Evolutionary conservation across 2,113 vertebrate species (phyloP).

Genomic region (Zootoca vivipara): DNA sequence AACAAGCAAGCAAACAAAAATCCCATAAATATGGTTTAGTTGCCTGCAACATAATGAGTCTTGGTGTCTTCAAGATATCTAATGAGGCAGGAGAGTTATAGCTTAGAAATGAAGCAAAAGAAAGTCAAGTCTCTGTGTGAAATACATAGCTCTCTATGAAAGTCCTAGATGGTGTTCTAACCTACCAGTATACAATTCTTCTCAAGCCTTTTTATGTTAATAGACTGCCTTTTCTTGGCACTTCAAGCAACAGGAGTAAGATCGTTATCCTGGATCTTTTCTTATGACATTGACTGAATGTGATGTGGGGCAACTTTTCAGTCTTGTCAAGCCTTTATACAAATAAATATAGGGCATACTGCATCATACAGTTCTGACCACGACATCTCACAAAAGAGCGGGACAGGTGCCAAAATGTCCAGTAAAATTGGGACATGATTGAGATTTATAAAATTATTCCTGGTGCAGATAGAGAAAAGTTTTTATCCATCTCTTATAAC

Average conservation of each 20-base stretch:
- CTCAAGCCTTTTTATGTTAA: neutral
- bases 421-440: neutral
- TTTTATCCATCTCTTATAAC: no score
- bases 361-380: neutral
- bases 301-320: neutral
- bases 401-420: neutral
- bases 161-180: neutral
- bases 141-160: no score
- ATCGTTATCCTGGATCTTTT: neutral
- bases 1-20: constrained; percentile 26
- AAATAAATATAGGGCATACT: neutral
- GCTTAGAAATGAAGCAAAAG: neutral
- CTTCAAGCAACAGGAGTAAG: neutral
- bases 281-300: neutral
- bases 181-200: neutral
- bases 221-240: neutral
- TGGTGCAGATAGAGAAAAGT: neutral
- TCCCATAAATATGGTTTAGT: constrained; percentile 76
- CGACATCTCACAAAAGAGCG: neutral
- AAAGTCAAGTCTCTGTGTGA: fast-evolving
- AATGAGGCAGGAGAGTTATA: constrained; percentile 28
- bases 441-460: neutral
- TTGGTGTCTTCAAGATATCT: constrained; percentile 35
- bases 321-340: neutral
- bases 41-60: constrained; percentile 57